Percentiles rank a stretch among this genome's conserved stretches.
These are phyloP conservation scores for Neelides folsomi DNA, from an alignment of 2,888 invertebrate species.

Conservation along the genomic window DNA sequence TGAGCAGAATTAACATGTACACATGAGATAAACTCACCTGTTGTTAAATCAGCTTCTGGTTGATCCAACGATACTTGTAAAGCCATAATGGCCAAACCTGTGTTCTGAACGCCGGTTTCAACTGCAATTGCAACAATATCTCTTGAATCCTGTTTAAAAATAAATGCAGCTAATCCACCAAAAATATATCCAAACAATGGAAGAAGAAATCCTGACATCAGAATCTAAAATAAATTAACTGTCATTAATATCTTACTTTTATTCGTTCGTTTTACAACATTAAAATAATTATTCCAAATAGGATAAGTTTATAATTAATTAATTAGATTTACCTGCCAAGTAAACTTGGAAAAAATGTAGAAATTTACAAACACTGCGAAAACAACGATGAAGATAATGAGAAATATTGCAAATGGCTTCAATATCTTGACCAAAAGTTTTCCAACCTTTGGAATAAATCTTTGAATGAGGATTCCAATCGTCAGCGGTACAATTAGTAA, in stretches of 20 bases:
- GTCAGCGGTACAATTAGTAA: slow-evolving; percentile 62
- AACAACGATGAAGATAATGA: slow-evolving; percentile 68
- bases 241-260: slow-evolving; percentile 5
- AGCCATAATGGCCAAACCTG: slow-evolving; percentile 79
- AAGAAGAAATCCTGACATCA: slow-evolving; percentile 62
- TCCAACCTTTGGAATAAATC: slow-evolving; percentile 53
- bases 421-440: slow-evolving; percentile 61
- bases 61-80: slow-evolving; percentile 65
- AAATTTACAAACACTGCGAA: slow-evolving; percentile 81
- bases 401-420: slow-evolving; percentile 65
- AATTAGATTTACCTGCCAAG: slow-evolving; percentile 56
- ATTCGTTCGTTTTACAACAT: too few relatives aligned
- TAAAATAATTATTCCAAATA: neutral
- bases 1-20: too few relatives aligned
- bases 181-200: slow-evolving; percentile 68
- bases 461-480: slow-evolving; percentile 55
- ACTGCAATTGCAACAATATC: slow-evolving; percentile 78
- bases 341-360: slow-evolving; percentile 75
- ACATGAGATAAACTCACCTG: slow-evolving; percentile 43
- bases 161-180: slow-evolving; percentile 51
- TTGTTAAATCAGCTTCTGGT: slow-evolving; percentile 77
- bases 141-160: slow-evolving; percentile 48
- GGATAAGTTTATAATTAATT: neutral
- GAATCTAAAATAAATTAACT: slow-evolving; percentile 49
- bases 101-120: slow-evolving; percentile 88